Conservation (phyloP, 2,888 invertebrate species). For the Masnerella sp. region DNA sequence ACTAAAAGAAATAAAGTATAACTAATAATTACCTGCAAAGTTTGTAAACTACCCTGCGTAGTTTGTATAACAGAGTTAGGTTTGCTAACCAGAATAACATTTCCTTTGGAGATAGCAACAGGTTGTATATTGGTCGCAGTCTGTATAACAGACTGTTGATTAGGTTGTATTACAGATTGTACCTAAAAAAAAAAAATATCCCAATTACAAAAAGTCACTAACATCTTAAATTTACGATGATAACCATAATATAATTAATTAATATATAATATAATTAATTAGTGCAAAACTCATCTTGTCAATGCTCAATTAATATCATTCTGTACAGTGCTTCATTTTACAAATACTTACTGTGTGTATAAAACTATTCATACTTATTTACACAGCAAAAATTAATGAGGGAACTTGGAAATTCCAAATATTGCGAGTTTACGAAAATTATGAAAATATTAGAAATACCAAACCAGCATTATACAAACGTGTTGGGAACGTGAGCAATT, state of each 20-base stretch:
- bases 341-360: not conserved
- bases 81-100: slow-evolving; percentile 93
- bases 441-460: slow-evolving; percentile 31
- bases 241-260: no score
- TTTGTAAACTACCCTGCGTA: slow-evolving; percentile 90
- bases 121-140: slow-evolving; percentile 91
- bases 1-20: no score
- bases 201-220: slow-evolving; percentile 1
- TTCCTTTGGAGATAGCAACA: slow-evolving; percentile 90
- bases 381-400: not conserved
- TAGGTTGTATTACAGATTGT: slow-evolving; percentile 97
- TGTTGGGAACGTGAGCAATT: slow-evolving; percentile 3
- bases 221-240: no score
- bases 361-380: not conserved
- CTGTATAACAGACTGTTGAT: slow-evolving; percentile 97
- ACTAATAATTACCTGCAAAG: slow-evolving; percentile 89
- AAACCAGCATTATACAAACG: slow-evolving; percentile 75
- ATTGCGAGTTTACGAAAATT: not conserved
- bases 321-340: not conserved
- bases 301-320: not conserved
- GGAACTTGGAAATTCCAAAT: not conserved
- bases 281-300: slow-evolving; percentile 1
- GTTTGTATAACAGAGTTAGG: slow-evolving; percentile 96
- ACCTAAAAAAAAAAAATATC: slow-evolving; percentile 81
- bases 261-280: no score